phyloP scores from a whole-genome alignment of 2,797 vertebrate genomes.

The Potorous gilbertii region DNA sequence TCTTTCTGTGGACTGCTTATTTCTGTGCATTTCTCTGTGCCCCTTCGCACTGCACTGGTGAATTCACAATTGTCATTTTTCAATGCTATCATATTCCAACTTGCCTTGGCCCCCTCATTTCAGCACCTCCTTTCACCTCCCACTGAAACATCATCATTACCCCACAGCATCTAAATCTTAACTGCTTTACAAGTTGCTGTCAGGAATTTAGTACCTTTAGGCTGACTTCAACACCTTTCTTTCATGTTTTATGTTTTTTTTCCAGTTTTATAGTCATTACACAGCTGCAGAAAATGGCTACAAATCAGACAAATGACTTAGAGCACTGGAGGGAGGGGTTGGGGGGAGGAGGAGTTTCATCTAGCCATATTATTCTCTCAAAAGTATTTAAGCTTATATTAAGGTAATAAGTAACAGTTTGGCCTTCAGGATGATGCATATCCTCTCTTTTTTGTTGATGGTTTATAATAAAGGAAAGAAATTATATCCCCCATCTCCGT shows the following conservation, averaged over 20 bases:
- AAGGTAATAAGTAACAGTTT: slow-evolving; percentile 74
- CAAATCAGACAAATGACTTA: slow-evolving; percentile 81
- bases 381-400: slow-evolving; percentile 75
- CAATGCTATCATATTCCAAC: slow-evolving; percentile 34
- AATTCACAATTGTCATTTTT: not conserved
- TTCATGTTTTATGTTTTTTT: slow-evolving; percentile 82
- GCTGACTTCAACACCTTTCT: slow-evolving; percentile 84
- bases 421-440: slow-evolving; percentile 45
- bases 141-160: slow-evolving; percentile 52
- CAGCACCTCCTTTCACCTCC: slow-evolving; percentile 43
- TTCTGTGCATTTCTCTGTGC: not conserved
- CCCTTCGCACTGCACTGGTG: not conserved
- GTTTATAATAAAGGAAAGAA: slow-evolving; percentile 61
- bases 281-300: slow-evolving; percentile 80
- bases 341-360: slow-evolving; percentile 10
- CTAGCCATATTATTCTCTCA: slow-evolving; percentile 46
- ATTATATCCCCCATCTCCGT: not conserved
- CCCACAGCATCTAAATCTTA: slow-evolving; percentile 75
- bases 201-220: slow-evolving; percentile 83
- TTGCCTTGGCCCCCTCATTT: slow-evolving; percentile 49
- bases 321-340: not conserved
- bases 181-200: slow-evolving; percentile 84
- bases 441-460: slow-evolving; percentile 60
- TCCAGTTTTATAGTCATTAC: slow-evolving; percentile 81
- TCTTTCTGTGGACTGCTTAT: not conserved